Evolutionary conservation across 2,888 invertebrate genomes (phyloP), one percentile per base, ranked within the genome.

Genomic region (Stenolophus ochropezus): DNA sequence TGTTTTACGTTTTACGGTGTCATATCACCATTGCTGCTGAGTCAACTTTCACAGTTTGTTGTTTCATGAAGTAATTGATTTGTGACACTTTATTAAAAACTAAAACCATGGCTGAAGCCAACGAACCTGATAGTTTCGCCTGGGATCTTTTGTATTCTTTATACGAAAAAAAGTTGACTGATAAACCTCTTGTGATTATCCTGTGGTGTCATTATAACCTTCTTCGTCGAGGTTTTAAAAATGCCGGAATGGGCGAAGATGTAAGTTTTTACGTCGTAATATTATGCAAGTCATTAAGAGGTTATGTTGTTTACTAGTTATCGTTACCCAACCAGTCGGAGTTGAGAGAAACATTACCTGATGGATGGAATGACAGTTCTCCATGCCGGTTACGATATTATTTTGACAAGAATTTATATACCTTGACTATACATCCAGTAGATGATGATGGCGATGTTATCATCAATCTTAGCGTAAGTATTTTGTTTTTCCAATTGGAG

Each of bases 261-360:
- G 53, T 75, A 75, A 53, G 75, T 53, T 25, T 16, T 25, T 5
- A 33, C 11, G 1, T 1, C 8, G 33, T 18, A 2, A 0, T 27
- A 33, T 14, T 75, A n/a, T 73, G 73, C 73, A 73, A 73, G 73
- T 73, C 49, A 73, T 51, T 73, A n/a, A 73, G 16, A 73, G 73
- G 73, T 73, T 73, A 73, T 69, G 33, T 73, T 73, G 16, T 73
- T 71, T 42, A 42, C 4, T 11, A 11, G 73, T 18, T 47, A 11
- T 20, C 23, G 6, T 6, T 53, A 16, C 56, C 53, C 5, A 14
- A 0, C 3, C 47, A 23, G 6, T 20, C 8, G 8, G 49, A 42
- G 11, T 73, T 73, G 14, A 47, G 16, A 5, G 73, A 73, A 42
- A 18, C 42, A 1, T 20, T 75, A 11, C 75, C 75, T 2, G 23